Evolutionary conservation across 2,888 invertebrate genomes (phyloP).

Genomic region (Sthenelais limicola): DNA sequence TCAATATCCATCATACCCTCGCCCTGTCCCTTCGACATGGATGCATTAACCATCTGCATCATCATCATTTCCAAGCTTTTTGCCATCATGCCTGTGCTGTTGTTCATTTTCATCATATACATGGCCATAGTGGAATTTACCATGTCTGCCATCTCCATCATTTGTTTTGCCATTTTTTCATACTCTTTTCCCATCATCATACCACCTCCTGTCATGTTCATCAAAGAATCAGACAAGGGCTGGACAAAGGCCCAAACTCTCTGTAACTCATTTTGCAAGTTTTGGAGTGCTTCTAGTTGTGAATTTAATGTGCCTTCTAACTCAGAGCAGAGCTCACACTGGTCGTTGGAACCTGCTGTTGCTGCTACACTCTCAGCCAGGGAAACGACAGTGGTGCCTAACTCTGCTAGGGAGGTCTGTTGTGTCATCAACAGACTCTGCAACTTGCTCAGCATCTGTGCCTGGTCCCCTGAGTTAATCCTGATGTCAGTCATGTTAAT

Average conservation of each 20-base stretch:
- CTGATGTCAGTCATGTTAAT: constrained; percentile 13
- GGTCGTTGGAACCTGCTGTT: background rate
- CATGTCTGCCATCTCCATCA: no score
- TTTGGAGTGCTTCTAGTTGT: background rate
- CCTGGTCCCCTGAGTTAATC: constrained; percentile 13
- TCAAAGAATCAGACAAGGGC: background rate
- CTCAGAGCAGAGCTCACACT: constrained; percentile 4
- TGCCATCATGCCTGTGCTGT: background rate
- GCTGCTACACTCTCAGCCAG: background rate
- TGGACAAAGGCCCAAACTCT: background rate
- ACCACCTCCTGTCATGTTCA: background rate
- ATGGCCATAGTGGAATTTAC: no score
- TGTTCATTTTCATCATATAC: no score
- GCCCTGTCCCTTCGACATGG: no score
- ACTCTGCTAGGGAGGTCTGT: background rate
- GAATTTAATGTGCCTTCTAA: background rate
- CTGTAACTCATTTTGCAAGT: background rate
- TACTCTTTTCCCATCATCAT: no score
- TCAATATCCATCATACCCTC: no score
- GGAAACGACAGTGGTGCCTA: background rate
- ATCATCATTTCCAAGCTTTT: background rate
- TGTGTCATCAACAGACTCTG: constrained; percentile 22
- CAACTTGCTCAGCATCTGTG: constrained; percentile 32
- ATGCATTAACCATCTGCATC: background rate
- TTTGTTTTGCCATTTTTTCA: no score